Percentiles rank a stretch among this genome's conserved stretches.
These are phyloP conservation scores for Pangasianodon gigas DNA, from an alignment of 2,113 vertebrate species.

Conservation along the genomic window DNA sequence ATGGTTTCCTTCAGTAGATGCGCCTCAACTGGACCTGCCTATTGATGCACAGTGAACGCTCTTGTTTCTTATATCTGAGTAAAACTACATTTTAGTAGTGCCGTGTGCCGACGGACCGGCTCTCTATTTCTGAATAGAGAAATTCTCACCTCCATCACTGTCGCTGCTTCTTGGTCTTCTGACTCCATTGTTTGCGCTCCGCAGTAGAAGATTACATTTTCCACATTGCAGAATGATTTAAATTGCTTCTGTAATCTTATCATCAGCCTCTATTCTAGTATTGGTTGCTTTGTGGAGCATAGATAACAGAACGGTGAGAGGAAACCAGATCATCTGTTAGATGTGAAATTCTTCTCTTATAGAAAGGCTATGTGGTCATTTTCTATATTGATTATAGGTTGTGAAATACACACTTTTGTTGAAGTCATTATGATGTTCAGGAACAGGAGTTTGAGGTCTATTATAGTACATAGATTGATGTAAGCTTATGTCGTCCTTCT, in stretches of 20 bases:
- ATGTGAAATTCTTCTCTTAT: constrained; percentile 1
- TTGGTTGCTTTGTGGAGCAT: not conserved
- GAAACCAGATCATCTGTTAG: not conserved
- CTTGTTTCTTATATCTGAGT: not conserved
- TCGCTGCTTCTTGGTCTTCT: not conserved
- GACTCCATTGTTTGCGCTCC: constrained; percentile 8
- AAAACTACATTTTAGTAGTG: not conserved
- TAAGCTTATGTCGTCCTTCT: not conserved
- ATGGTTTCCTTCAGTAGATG: not conserved
- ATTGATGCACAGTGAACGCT: not conserved
- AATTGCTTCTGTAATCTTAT: constrained; percentile 12
- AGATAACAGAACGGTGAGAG: not conserved
- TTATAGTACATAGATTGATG: not conserved
- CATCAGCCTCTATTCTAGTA: constrained; percentile 6
- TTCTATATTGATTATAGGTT: not conserved
- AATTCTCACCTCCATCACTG: constrained; percentile 21
- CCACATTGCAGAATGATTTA: constrained; percentile 33
- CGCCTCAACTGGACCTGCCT: not conserved
- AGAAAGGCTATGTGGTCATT: not conserved
- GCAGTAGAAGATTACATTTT: constrained; percentile 23
- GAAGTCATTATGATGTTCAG: not conserved
- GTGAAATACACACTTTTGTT: not conserved
- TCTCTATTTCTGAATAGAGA: constrained; percentile 15
- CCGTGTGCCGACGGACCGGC: not conserved
- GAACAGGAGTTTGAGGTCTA: not conserved